These are phyloP conservation scores for Allobates femoralis DNA, from an alignment of 2,797 vertebrate species.

Conservation along the genomic window DNA sequence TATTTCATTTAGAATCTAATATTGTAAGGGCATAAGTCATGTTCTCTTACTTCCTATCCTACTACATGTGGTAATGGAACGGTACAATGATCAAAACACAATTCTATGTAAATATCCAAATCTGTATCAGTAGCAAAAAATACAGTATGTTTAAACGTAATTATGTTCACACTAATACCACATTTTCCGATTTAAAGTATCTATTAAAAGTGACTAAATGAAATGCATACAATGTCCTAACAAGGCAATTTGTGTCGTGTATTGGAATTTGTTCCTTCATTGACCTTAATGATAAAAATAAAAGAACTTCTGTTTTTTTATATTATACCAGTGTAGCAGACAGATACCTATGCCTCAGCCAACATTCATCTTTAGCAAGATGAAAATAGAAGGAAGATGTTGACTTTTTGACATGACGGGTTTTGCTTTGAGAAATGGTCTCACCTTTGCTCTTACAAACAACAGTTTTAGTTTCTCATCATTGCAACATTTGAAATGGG, in stretches of 20 bases:
- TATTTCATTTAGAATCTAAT: not conserved
- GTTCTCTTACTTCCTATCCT: not conserved
- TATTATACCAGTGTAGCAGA: not conserved
- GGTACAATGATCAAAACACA: not conserved
- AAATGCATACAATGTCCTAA: not conserved
- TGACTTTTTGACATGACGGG: not conserved
- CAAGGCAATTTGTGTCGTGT: not conserved
- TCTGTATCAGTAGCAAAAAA: not conserved
- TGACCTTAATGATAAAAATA: not conserved
- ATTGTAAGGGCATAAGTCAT: not conserved
- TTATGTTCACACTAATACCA: not conserved
- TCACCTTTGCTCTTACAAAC: not conserved
- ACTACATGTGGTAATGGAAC: not conserved
- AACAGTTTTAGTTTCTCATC: not conserved
- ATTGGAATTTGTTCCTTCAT: not conserved
- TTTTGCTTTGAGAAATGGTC: slow-evolving; percentile 3
- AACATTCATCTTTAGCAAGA: not conserved
- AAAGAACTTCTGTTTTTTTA: not conserved
- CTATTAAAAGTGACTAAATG: not conserved
- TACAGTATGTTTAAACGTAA: not conserved
- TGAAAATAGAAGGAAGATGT: slow-evolving; percentile 7
- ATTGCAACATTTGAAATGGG: not conserved
- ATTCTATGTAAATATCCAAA: not conserved
- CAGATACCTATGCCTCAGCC: not conserved
- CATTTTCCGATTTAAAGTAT: not conserved